Base-by-base conservation (phyloP, 2,113 vertebrate species). In the Oxyura jamaicensis region DNA sequence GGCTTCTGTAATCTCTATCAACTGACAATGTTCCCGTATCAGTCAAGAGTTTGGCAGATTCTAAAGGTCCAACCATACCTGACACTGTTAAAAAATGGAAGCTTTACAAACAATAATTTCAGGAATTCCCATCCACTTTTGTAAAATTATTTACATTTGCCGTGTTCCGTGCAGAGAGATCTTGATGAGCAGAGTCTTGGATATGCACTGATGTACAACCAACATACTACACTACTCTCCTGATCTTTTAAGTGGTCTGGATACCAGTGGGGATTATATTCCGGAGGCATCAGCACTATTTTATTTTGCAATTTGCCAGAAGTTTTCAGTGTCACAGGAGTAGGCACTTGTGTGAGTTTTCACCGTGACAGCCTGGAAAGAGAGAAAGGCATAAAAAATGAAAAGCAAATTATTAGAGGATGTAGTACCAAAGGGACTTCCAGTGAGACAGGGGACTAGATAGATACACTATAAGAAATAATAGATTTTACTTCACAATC, bases 211-310 rank as follows among this genome's bases (percentile, higher is more conserved):
- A 73, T 14, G 6, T 22, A 22, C 13, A 85, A 42, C 1, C 2
- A 48, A n/a, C n/a, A 7, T 9, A 28, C 10, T 3, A 71, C 0
- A 1, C 4, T 17, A n/a, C 21, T 20, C 25, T 46, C 23, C 26
- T 13, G 8, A 9, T 50, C 17, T 84, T 75, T 46, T 71, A 62
- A 82, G 46, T 21, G 6, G 11, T 25, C 28, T 73, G 58, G 53
- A 42, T 85, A 72, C 5, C 1, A 1, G 21, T 39, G n/a, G 25
- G 6, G 13, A 76, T 60, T 5, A 6, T 26, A 42, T 44, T 19
- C 73, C 9, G 8, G 9, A 90, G 5, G 44, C 19, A 73, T 21
- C 5, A 33, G 17, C 60, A 52, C 3, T 53, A 63, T 87, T 77
- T 66, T 74, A 21, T 73, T 60, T 66, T 58, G 59, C 25, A 14